These are phyloP conservation scores for Drosophila flavopinicola DNA, from an alignment of 2,888 invertebrate species.

Conservation along the genomic window DNA sequence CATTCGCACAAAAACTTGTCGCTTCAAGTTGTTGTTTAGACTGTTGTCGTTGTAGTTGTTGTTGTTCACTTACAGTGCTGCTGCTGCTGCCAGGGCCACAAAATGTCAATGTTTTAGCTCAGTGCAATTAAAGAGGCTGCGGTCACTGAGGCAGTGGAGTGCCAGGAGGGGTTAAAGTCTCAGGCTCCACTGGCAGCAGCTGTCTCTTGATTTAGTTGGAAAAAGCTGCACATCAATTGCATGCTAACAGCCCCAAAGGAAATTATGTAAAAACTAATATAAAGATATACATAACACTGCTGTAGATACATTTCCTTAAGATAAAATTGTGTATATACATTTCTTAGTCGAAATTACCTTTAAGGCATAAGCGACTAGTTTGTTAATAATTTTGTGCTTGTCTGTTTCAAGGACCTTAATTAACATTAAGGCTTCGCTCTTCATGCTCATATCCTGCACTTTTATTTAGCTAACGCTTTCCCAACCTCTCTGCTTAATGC, in stretches of 20 bases:
- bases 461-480: conserved; percentile 33
- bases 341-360: neutral
- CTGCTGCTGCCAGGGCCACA: conserved; percentile 8
- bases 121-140: neutral
- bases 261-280: conserved; percentile 12
- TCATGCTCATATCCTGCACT: conserved; percentile 32
- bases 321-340: neutral
- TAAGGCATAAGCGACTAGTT: conserved; percentile 1
- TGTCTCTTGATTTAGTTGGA: neutral
- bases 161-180: neutral
- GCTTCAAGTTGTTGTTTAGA: conserved; percentile 10
- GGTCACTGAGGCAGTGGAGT: neutral
- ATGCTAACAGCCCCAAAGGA: conserved; percentile 15
- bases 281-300: conserved; percentile 2
- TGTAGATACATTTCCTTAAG: conserved; percentile 4
- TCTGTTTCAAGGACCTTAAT: neutral
- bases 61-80: conserved; percentile 1
- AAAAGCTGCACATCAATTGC: conserved; percentile 34
- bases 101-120: neutral
- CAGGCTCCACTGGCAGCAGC: conserved; percentile 4
- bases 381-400: neutral
- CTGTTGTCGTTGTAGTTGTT: conserved; percentile 8
- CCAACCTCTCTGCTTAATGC: conserved; percentile 3
- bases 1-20: conserved; percentile 10
- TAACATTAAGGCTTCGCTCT: conserved; percentile 1